phyloP scores from a whole-genome alignment of 2,797 vertebrate species.

The Pogoniulus pusillus region DNA sequence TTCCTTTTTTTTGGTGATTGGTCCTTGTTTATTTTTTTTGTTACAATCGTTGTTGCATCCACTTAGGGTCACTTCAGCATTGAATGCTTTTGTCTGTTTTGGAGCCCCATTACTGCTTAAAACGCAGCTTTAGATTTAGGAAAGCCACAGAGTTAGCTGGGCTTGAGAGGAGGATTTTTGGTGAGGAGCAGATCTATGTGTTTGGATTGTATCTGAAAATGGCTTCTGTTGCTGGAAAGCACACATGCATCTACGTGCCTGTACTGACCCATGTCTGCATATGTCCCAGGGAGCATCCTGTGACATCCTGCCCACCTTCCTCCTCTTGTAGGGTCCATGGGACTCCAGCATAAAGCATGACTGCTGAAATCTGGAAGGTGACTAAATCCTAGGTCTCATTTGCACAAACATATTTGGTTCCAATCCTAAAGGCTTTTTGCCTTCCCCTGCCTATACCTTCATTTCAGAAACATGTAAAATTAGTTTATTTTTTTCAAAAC shows the following conservation, averaged over 20 bases:
- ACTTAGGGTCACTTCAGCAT: not conserved
- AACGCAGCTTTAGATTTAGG: not conserved
- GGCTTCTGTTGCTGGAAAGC: not conserved
- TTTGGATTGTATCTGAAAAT: not conserved
- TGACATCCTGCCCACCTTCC: not conserved
- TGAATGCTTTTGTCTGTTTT: not conserved
- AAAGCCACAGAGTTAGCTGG: not conserved
- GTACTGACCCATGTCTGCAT: not conserved
- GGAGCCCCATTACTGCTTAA: not conserved
- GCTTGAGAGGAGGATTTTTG: not conserved
- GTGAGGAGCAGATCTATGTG: not conserved
- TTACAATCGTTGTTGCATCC: not conserved
- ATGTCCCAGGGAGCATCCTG: not conserved
- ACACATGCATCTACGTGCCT: fast-evolving
- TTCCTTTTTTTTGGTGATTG: not conserved
- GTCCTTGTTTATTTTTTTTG: not conserved
- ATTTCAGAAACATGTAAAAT: slow-evolving; percentile 18
- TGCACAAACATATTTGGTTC: slow-evolving; percentile 29
- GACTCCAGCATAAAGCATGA: not conserved
- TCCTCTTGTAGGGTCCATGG: not conserved
- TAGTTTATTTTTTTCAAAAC: slow-evolving; percentile 6
- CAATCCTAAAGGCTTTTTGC: slow-evolving; percentile 29
- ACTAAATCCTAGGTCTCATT: slow-evolving; percentile 51
- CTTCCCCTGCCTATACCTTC: not conserved
- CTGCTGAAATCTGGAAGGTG: slow-evolving; percentile 10